Evolutionary conservation across 2,113 vertebrate species (phyloP).

Genomic region (Gracilinanus agilis): DNA sequence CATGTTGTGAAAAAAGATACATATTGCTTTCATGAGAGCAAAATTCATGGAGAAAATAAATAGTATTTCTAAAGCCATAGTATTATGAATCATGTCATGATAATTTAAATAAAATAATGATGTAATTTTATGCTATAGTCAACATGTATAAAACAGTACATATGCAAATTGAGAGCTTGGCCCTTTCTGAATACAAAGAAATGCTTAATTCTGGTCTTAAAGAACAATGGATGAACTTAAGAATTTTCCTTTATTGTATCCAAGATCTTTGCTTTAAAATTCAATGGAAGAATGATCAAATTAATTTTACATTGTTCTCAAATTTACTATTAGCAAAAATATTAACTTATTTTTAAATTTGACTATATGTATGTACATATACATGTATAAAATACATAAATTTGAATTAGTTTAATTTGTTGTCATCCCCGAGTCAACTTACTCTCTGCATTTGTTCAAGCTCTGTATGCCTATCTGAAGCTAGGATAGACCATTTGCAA

Average conservation of each 20-base stretch:
- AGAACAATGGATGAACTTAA: neutral
- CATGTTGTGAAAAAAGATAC: too few species aligned
- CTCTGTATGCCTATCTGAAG: slow-evolving; percentile 15
- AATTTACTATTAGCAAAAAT: neutral
- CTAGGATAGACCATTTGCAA: neutral
- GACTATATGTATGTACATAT: neutral
- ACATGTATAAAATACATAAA: neutral
- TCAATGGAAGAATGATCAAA: neutral
- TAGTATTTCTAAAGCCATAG: neutral
- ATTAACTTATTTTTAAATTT: neutral
- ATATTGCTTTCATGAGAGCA: too few species aligned
- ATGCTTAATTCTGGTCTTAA: neutral
- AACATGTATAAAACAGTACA: neutral
- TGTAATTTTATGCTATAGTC: neutral
- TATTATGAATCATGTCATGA: neutral
- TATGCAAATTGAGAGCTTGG: neutral
- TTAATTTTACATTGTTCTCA: neutral
- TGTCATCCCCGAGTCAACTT: slow-evolving; percentile 30
- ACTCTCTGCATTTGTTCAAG: slow-evolving; percentile 7
- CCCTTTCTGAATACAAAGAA: neutral
- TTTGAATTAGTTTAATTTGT: slow-evolving; percentile 39
- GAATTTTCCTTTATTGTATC: neutral
- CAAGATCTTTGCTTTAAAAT: neutral
- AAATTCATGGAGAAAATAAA: too few species aligned
- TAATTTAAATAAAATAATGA: neutral